Base-by-base conservation (phyloP, 1,140 invertebrate genomes). In the Popillia japonica region DNA sequence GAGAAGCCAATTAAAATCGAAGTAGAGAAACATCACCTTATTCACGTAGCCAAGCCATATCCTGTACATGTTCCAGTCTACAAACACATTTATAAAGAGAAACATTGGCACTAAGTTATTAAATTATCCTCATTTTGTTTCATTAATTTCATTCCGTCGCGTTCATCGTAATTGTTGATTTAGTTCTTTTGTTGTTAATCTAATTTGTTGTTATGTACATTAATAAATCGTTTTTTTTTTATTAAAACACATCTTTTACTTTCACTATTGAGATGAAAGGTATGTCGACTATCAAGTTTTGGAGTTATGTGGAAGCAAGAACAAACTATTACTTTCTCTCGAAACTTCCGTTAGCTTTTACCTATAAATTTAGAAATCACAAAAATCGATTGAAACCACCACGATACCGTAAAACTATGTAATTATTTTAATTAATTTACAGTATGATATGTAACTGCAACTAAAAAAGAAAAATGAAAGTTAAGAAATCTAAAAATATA, bases 1-100 rank as follows among this genome's bases (percentile, higher is more conserved):
- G 92, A 94, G 83, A 94, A 92, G 84, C 93, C 93, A 0, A 94
- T 93, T 87, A 90, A 93, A 27, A 92, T 95, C 6, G 92, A 93
- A 78, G 91, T 94, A 6, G 92, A 94, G 79, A 94, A 94, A 86
- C 93, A 93, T 84, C 92, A 93, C 79, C 91, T 92, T 81, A 92
- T 94, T 41, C 91, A 92, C 34, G 91, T 94, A 14, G 78, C 79
- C 80, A 94, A 94, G 86, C 93, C 93, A 23, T 94, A 94, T 86
- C 92, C 93, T 59, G 93, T 94, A 73, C 93, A 93, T 81, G 91
- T 93, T 17, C 93, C 93, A 3, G 92, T 94, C 72, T 94, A 94
- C 88, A 94, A 94, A 86, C 93, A 94, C 86, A 91, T 94, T 80
- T 93, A 93, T 87, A 92, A 93, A 83, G 91, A 93, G 55, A 44